Conservation (phyloP, 2,797 vertebrate species). For the Emydoidea blandingii region DNA sequence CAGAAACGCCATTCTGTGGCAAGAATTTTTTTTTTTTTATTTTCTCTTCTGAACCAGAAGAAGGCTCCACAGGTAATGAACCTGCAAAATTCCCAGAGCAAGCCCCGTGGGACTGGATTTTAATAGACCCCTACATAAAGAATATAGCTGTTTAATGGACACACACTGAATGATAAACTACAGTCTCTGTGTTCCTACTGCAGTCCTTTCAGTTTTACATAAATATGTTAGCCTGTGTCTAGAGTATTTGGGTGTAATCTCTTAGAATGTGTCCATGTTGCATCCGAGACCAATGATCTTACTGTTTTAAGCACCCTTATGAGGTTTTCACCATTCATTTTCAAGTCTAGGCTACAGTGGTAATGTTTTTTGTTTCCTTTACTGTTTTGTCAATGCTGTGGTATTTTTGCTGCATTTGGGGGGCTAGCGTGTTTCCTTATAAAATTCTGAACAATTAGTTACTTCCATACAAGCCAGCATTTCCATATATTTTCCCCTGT, state of each 20-base stretch:
- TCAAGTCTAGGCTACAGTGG: background rate
- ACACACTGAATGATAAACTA: background rate
- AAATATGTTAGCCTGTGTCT: background rate
- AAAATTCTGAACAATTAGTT: background rate
- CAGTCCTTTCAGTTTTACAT: background rate
- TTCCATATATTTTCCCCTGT: fast-evolving
- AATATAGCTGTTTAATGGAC: background rate
- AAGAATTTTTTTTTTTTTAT: background rate
- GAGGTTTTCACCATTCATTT: background rate
- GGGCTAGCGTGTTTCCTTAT: background rate
- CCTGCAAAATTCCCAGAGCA: slow-evolving; percentile 5
- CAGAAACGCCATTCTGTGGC: slow-evolving; percentile 25
- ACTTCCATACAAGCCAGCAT: fast-evolving
- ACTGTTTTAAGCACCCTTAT: background rate
- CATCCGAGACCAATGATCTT: background rate
- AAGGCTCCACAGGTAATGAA: background rate
- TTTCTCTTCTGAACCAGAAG: background rate
- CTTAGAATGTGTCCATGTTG: background rate
- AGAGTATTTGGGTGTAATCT: background rate
- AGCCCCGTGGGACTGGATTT: background rate
- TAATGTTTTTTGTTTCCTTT: background rate
- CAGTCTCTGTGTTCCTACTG: background rate
- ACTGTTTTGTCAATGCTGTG: background rate
- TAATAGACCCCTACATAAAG: background rate
- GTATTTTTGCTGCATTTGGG: background rate